Evolutionary conservation across 2,888 invertebrate species (phyloP).

Genomic region (Chrysodeixis includens): DNA sequence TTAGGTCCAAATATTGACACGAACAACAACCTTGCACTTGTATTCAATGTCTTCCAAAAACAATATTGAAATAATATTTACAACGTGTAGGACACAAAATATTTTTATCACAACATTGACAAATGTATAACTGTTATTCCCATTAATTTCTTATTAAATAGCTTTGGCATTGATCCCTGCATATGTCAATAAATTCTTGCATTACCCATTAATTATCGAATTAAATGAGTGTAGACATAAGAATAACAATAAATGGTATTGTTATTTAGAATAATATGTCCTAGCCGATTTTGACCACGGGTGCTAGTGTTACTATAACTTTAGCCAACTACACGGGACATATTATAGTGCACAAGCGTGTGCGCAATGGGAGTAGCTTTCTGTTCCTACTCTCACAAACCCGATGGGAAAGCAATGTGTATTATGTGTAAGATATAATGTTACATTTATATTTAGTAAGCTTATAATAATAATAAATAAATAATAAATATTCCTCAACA

Average conservation of each 20-base stretch:
- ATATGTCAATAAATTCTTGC: neutral
- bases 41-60: neutral
- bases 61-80: neutral
- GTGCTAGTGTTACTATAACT: too few relatives aligned
- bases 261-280: too few relatives aligned
- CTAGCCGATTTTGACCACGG: constrained; percentile 38
- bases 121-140: neutral
- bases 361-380: too few relatives aligned
- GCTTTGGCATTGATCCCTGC: neutral
- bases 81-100: neutral
- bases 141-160: constrained; percentile 4
- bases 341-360: too few relatives aligned
- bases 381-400: too few relatives aligned
- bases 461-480: too few relatives aligned
- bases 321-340: too few relatives aligned
- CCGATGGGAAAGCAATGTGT: too few relatives aligned
- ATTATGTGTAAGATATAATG: too few relatives aligned
- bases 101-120: neutral
- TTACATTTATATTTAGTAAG: too few relatives aligned
- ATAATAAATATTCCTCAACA: too few relatives aligned
- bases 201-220: neutral
- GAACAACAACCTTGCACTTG: neutral
- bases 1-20: too few relatives aligned
- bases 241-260: constrained; percentile 3
- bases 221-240: neutral